Evolutionary conservation across 2,888 invertebrate genomes (phyloP).

Genomic region (Prosapia bicincta): DNA sequence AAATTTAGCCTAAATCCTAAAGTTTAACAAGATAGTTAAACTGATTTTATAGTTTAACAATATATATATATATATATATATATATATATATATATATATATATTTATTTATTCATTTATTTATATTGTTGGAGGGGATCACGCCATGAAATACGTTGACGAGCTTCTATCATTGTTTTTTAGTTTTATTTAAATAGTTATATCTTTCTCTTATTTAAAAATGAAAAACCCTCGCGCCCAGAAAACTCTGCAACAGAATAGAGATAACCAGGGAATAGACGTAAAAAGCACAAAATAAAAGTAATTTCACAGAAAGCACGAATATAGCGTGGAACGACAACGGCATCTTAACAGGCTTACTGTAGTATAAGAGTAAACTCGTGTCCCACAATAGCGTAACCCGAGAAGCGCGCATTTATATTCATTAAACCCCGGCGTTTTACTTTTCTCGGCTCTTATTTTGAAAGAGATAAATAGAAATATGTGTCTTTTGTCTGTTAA

Average conservation of each 20-base stretch:
- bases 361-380: not conserved
- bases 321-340: not conserved
- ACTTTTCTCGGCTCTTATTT: not conserved
- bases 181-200: too few relatives aligned
- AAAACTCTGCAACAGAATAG: not conserved
- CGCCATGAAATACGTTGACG: too few relatives aligned
- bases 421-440: not conserved
- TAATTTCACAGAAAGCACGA: not conserved
- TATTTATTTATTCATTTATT: too few relatives aligned
- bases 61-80: too few relatives aligned
- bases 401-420: not conserved
- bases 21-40: too few relatives aligned
- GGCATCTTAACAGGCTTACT: not conserved
- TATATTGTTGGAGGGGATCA: too few relatives aligned
- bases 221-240: too few relatives aligned
- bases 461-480: not conserved
- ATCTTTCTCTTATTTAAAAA: too few relatives aligned
- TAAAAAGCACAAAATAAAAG: not conserved
- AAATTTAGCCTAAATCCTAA: too few relatives aligned
- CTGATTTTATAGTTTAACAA: too few relatives aligned
- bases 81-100: too few relatives aligned
- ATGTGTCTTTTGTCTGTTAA: not conserved
- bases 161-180: too few relatives aligned
- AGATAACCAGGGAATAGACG: not conserved
- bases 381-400: not conserved